Conservation (phyloP, 2,113 vertebrate species). For the Hyla sarda region DNA sequence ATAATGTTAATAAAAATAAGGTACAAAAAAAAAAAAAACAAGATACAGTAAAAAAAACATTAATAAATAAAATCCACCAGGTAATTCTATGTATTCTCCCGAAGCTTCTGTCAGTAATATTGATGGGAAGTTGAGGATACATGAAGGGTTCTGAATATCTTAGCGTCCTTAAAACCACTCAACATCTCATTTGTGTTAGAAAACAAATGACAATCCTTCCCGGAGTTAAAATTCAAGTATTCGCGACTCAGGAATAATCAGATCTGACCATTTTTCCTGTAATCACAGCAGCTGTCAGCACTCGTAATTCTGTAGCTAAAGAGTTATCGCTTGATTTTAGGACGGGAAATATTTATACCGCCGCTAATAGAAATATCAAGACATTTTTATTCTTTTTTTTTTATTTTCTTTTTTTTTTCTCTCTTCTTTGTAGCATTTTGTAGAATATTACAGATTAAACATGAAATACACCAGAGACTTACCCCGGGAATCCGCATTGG, state of each 20-base stretch:
- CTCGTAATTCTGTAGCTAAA: neutral
- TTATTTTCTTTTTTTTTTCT: neutral
- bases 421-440: neutral
- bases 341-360: neutral
- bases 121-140: conserved; percentile 50
- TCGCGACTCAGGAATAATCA: conserved; percentile 57
- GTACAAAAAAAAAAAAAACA: neutral
- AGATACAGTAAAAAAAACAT: neutral
- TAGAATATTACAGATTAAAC: neutral
- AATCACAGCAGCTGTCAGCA: conserved; percentile 18
- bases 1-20: too few species aligned
- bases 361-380: conserved; percentile 16
- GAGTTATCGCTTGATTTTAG: conserved; percentile 5
- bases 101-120: conserved; percentile 18
- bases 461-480: neutral
- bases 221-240: conserved; percentile 54
- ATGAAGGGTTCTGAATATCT: conserved; percentile 59
- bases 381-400: neutral
- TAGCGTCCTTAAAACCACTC: conserved; percentile 56
- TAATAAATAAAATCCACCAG: too few species aligned
- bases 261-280: conserved; percentile 40
- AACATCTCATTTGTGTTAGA: conserved; percentile 58
- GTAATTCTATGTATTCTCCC: conserved; percentile 22
- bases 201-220: conserved; percentile 57
- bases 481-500: neutral